Base-by-base conservation (phyloP, 1,140 invertebrate genomes). In the Melipona quadrifasciata region DNA sequence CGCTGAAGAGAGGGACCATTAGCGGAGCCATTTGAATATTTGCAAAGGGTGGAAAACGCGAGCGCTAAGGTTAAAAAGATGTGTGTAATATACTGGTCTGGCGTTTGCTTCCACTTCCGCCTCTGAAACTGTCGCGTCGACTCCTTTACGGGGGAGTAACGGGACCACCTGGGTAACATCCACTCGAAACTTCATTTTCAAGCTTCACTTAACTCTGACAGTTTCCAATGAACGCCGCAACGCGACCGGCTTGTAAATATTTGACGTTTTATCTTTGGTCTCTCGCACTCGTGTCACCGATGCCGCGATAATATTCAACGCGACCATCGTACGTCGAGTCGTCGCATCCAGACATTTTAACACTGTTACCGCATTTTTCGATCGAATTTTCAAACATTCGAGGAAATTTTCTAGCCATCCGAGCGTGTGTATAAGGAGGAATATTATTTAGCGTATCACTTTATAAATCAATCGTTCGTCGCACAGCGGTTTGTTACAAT, bases 1-100 rank as follows among this genome's bases (percentile, higher is more conserved):
- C 84, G 70, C 64, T 51, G 82, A 75, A 79, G 87, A 85, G 90
- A 86, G 90, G 90, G 89, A 93, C 94, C 94, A 94, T 94, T 94
- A 94, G 93, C 85, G 89, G 86, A 91, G 89, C 93, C 93, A 94
- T 94, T 94, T 94, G 93, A 94, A 94, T 94, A 94, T 94, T 94
- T 94, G 94, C 94, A 94, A 94, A 94, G 91, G 91, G 92, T 90
- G 92, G 91, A 90, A 91, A 91, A 90, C 86, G 90, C 86, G 90
- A 88, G 87, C 78, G 82, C 84, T 74, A 89, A 90, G 91, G 92
- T 93, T 93, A 93, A 94, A 93, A 93, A 93, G 92, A 93, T 92
- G 87, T 82, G 87, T 85, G 92, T 93, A 93, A 93, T 93, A 93
- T 93, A 94, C 90, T 80, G 85, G 88, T 47, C 91, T 77, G 85